Conservation (phyloP, 2,113 vertebrate genomes). For the Anser brachyrhynchus region DNA sequence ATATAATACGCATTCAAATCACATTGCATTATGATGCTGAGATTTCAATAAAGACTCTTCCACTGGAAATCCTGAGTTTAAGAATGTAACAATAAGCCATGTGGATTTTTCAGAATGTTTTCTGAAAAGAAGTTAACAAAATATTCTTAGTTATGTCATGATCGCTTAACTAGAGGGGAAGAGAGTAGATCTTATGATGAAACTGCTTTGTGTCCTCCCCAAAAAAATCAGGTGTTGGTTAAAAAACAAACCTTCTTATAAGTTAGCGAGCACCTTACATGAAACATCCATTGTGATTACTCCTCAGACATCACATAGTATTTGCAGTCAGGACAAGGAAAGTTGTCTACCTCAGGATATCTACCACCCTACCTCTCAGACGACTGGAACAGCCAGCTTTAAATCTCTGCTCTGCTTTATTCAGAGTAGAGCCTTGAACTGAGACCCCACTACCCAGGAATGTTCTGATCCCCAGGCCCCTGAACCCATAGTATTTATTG, state of each 20-base stretch:
- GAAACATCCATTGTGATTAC: not conserved
- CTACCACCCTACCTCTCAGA: not conserved
- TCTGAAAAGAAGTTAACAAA: not conserved
- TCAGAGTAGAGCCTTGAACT: not conserved
- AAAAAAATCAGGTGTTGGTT: not conserved
- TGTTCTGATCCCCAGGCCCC: not conserved
- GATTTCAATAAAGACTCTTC: not conserved
- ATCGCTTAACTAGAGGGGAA: not conserved
- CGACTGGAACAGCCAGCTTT: not conserved
- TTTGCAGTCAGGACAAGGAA: not conserved
- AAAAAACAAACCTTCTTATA: not conserved
- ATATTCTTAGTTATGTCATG: not conserved
- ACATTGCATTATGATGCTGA: not conserved
- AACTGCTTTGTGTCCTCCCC: not conserved
- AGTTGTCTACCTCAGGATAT: not conserved
- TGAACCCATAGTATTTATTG: not conserved
- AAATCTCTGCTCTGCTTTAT: not conserved
- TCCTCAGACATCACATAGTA: not conserved
- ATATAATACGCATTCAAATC: not conserved
- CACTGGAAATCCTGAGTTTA: not conserved
- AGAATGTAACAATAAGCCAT: not conserved
- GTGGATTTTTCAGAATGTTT: not conserved
- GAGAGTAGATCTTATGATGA: not conserved
- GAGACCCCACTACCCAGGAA: not conserved
- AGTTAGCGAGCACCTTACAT: not conserved